Evolutionary conservation across 2,888 invertebrate species (phyloP), one percentile per base, ranked within the genome.

Genomic region (Ditylenchus weischeri): DNA sequence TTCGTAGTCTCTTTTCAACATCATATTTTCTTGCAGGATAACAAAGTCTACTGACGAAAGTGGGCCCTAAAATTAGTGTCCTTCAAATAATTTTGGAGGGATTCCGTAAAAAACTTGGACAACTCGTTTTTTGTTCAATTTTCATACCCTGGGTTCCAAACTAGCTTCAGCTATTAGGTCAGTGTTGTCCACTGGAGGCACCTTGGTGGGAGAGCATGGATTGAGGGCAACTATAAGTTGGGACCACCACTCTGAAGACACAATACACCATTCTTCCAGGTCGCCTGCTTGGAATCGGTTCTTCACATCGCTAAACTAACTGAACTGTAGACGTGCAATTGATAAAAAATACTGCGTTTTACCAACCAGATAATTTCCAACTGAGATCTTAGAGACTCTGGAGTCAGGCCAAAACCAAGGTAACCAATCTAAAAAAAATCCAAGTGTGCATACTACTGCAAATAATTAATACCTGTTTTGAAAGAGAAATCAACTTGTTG

Each of bases 391-490:
- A 59, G 50, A n/a, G 69, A 62, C 68, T 75, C 75, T 2, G 79
- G 79, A 18, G 70, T 64, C 47, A 79, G 66, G 38, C 79, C 79
- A n/a, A 79, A 71, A 66, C 77, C 76, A 64, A 79, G 74, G 64
- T 79, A 75, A 13, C 76, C 78, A 29, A 79, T 69, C 72, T 78
- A 63, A 36, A 43, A 43, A 15, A 43, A 13, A 59, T 59, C 35
- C 11, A 18, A 21, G 1, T 5, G 18, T 6, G 38, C 5, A 29
- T 29, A 29, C 29, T 29, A 29, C 29, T 29, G 5, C 2, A 29
- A 5, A 29, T 5, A 29, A 29, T 29, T 2, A 38, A 6, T 23
- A 62, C 61, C 50, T 43, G 65, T 36, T 57, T 61, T 29, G 54
- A 51, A 36, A 68, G 18, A 47, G 47, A 48, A 10, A 54, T 59